These are phyloP conservation scores for Monopterus albus DNA, from an alignment of 2,113 vertebrate genomes.

Conservation along the genomic window DNA sequence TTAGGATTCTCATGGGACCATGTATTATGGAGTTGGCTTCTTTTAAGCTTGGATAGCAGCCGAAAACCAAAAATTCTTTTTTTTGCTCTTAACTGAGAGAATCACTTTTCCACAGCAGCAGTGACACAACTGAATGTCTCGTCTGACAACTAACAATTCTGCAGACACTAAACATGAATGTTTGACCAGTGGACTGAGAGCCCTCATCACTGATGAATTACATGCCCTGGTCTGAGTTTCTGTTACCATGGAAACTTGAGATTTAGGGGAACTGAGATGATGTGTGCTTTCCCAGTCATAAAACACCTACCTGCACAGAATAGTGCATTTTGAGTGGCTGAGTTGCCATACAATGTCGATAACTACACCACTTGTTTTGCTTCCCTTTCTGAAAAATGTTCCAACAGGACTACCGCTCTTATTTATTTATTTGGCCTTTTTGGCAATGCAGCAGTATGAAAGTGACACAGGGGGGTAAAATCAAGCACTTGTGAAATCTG, in stretches of 20 bases:
- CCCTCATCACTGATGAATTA: conserved; percentile 61
- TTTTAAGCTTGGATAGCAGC: background rate
- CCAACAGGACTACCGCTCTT: background rate
- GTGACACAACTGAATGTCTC: background rate
- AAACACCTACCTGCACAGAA: conserved; percentile 45
- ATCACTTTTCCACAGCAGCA: background rate
- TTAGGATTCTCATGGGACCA: background rate
- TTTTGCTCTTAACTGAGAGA: background rate
- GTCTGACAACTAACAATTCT: conserved; percentile 32
- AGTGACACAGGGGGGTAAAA: background rate
- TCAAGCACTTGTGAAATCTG: background rate
- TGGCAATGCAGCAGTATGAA: background rate
- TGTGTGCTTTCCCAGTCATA: conserved; percentile 39
- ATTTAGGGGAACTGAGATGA: conserved; percentile 61
- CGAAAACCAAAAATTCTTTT: background rate
- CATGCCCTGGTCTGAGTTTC: conserved; percentile 65
- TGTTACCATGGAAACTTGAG: conserved; percentile 79
- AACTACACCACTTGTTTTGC: background rate
- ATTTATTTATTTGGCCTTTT: background rate
- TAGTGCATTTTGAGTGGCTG: background rate
- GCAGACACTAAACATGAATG: conserved; percentile 44
- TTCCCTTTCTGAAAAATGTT: background rate
- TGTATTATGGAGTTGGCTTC: background rate
- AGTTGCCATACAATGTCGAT: background rate
- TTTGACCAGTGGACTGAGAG: conserved; percentile 65